Percentiles rank a stretch among this genome's conserved stretches.
Evolutionary conservation across 2,888 invertebrate species (phyloP).

Genomic region (Dastarcus helophoroides): DNA sequence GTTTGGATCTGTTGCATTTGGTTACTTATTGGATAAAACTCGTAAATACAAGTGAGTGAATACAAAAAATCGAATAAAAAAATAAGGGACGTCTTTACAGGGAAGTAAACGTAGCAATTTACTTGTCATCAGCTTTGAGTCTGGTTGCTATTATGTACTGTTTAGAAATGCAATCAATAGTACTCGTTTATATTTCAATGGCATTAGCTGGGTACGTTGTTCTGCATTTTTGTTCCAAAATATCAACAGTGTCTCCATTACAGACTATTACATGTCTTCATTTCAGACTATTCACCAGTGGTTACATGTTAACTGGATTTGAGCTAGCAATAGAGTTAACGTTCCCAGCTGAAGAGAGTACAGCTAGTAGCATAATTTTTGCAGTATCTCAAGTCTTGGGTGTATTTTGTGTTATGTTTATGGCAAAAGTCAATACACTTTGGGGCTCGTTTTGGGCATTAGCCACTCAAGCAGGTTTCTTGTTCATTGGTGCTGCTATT

Average conservation of each 20-base stretch:
- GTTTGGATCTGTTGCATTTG: constrained; percentile 79
- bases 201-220: too few species aligned
- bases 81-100: too few species aligned
- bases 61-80: neutral
- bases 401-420: too few species aligned
- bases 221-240: too few species aligned
- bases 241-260: constrained; percentile 1
- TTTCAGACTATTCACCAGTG: constrained; percentile 21
- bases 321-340: constrained; percentile 25
- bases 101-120: too few species aligned
- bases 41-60: constrained; percentile 70
- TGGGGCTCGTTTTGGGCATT: constrained; percentile 22
- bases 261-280: constrained; percentile 5
- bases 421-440: constrained; percentile 14
- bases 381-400: constrained; percentile 23
- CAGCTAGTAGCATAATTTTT: constrained; percentile 23
- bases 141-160: too few species aligned
- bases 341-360: constrained; percentile 24
- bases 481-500: constrained; percentile 18
- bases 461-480: constrained; percentile 15
- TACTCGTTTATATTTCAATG: too few species aligned
- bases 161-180: too few species aligned
- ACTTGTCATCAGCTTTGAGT: too few species aligned
- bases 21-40: constrained; percentile 84
- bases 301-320: constrained; percentile 24